Base-by-base conservation (phyloP, 2,113 vertebrate species). In the Festucalex cinctus region DNA sequence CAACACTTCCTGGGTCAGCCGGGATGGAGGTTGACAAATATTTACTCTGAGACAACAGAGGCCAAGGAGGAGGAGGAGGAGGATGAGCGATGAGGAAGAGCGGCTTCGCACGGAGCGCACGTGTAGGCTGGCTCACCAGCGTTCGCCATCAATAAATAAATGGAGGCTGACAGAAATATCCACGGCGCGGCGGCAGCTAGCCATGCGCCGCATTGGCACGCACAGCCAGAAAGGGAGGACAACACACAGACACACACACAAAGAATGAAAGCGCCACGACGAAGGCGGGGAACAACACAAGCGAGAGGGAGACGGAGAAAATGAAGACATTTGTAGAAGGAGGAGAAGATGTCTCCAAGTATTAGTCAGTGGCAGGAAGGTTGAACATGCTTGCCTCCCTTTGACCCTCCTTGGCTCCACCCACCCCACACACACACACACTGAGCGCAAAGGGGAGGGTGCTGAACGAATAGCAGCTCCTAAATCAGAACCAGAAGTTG, bases 61-160 rank as follows among this genome's bases (percentile, higher is more conserved):
- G 61, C 61, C 24, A 22, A 57, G 26, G 61, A 69, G 48, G 57
- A 26, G 28, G 69, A 66, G 54, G 58, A 75, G 65, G 70, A 63
- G 60, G 74, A n/a, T n/a, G n/a, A 68, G 58, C 62, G 82, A 63
- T 12, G 39, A 63, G 22, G 20, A 46, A 22, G 43, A 46, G 61
- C 14, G n/a, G 13, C 20, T 63, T 63, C 16, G 54, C 54, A 16
- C 14, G 14, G 70, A 75, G 79, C 73, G 67, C 39, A 46, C 84
- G 73, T 85, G 86, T 74, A 80, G 75, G 84, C 83, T 83, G 85
- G 78, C 84, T 81, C 82, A 81, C 78, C 83, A 88, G 82, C 86
- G 70, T 77, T 62, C 66, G 63, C 74, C 86, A 90, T 90, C 79
- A 90, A 90, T 90, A 90, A 90, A 85, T 90, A 90, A 90, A 89